Base-by-base conservation (phyloP, 2,797 vertebrate species). In the Cryptoblepharus egeriae region DNA sequence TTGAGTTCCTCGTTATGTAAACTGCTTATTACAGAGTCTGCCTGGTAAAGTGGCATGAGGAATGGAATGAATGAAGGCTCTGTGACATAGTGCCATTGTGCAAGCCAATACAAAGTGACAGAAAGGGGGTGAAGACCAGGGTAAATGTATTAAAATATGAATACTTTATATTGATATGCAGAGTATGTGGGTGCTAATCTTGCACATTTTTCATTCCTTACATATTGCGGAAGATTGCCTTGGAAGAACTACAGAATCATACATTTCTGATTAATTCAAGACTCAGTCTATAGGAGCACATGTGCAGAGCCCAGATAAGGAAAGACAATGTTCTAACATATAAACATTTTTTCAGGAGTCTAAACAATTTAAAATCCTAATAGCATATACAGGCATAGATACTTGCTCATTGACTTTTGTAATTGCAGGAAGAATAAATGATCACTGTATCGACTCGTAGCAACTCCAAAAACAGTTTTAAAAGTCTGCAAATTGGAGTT, bases 271-370 rank as follows among this genome's bases (percentile, higher is more conserved):
- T 91, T 94, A 95, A 93, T 90, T 88, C 90, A 89, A 77, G 70
- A 78, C 15, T 84, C 15, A 45, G 64, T 89, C 52, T 49, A 85
- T 73, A 88, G 42, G 9, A 75, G 73, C 65, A 90, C 86, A 91
- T 88, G 74, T 95, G 93, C 71, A 26, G 79, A 87, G 83, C 79
- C 88, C 90, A 93, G 94, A 96, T 95, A 96, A 95, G 85, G 83
- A 90, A 63, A 86, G 92, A 89, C 94, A 92, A 82, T 90, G n/a
- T 93, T 91, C 92, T 92, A 85, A 80, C 70, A 92, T 79, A 88
- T 94, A 93, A 95, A 93, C 76, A 92, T 88, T 88, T 89, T n/a
- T 91, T 79, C 39, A 90, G 28, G 60, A 83, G 72, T 73, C 79
- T 89, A 82, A 94, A 91, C 80, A 91, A 88, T 84, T 91, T 90